These are phyloP conservation scores for Falco biarmicus DNA, from an alignment of 2,797 vertebrate genomes.

Conservation along the genomic window DNA sequence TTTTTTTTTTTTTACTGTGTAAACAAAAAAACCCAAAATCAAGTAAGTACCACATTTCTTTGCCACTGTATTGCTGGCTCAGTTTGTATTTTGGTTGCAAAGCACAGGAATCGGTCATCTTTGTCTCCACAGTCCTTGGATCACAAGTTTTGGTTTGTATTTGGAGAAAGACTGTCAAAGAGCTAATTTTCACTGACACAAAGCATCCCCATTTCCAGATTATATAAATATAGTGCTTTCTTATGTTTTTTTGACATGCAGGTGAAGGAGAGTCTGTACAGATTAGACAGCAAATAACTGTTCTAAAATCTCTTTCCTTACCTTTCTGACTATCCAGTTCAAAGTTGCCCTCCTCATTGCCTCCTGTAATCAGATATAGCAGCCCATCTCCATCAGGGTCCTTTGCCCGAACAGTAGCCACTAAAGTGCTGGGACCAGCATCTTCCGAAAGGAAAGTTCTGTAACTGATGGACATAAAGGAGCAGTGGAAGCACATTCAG, in stretches of 20 bases:
- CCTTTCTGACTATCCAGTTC: slow-evolving; percentile 89
- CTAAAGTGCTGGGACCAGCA: slow-evolving; percentile 88
- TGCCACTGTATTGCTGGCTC: not conserved
- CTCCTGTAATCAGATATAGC: slow-evolving; percentile 87
- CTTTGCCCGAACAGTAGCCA: slow-evolving; percentile 87
- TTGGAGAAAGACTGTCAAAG: not conserved
- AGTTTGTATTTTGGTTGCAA: not conserved
- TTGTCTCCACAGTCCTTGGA: not conserved
- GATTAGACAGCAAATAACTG: not conserved
- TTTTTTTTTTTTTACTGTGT: not conserved
- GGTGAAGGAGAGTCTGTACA: not conserved
- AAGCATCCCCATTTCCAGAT: not conserved
- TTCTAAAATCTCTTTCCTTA: slow-evolving; percentile 43
- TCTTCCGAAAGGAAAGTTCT: slow-evolving; percentile 91
- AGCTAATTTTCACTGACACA: not conserved
- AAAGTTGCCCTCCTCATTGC: slow-evolving; percentile 92
- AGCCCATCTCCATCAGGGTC: slow-evolving; percentile 89
- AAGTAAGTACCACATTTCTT: not conserved
- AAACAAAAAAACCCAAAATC: not conserved
- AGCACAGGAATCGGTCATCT: not conserved
- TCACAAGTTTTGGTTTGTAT: not conserved
- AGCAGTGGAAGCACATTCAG: not conserved
- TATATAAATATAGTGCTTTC: not conserved
- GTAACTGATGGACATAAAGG: slow-evolving; percentile 78
- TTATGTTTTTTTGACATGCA: not conserved